A percentile compares a stretch with the other conserved stretches of the same genome.
phyloP scores from a whole-genome alignment of 2,888 invertebrate species.

The Athrips mouffetella region DNA sequence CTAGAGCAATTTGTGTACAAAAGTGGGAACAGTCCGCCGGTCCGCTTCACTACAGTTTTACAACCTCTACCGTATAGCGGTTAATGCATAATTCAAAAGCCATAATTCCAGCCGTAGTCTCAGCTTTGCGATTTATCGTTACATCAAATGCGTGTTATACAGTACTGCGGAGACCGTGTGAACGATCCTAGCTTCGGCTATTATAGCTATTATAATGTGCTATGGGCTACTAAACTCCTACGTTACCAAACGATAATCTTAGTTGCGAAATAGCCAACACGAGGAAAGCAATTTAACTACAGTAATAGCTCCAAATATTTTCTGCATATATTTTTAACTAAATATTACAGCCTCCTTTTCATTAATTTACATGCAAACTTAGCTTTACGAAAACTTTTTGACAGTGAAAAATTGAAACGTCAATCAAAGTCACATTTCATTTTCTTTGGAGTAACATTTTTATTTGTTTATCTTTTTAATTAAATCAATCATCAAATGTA shows the following conservation, averaged over 20 bases:
- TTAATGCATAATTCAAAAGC: conserved; percentile 71
- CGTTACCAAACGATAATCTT: background rate
- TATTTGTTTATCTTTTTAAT: conserved; percentile 8
- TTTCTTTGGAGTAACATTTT: conserved; percentile 12
- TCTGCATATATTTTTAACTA: too few species aligned
- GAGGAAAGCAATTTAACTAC: too few species aligned
- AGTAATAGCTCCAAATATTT: too few species aligned
- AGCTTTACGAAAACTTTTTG: conserved; percentile 4
- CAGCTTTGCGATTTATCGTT: conserved; percentile 59
- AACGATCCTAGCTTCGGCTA: conserved; percentile 33
- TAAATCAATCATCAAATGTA: conserved; percentile 12
- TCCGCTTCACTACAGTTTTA: conserved; percentile 46
- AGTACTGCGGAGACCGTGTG: conserved; percentile 29
- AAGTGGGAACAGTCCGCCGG: conserved; percentile 18
- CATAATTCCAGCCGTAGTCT: conserved; percentile 65
- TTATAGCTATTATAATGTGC: conserved; percentile 7
- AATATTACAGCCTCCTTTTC: too few species aligned
- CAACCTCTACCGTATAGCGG: conserved; percentile 49
- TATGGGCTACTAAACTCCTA: conserved; percentile 3
- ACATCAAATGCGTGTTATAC: conserved; percentile 50
- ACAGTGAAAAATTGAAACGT: conserved; percentile 1
- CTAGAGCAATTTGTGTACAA: conserved; percentile 34
- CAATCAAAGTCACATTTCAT: conserved; percentile 11
- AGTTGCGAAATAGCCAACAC: background rate
- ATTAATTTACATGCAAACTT: too few species aligned